Evolutionary conservation across 2,113 vertebrate genomes (phyloP), one percentile per base, ranked within the genome.

Genomic region (Daphoenositta chrysoptera): DNA sequence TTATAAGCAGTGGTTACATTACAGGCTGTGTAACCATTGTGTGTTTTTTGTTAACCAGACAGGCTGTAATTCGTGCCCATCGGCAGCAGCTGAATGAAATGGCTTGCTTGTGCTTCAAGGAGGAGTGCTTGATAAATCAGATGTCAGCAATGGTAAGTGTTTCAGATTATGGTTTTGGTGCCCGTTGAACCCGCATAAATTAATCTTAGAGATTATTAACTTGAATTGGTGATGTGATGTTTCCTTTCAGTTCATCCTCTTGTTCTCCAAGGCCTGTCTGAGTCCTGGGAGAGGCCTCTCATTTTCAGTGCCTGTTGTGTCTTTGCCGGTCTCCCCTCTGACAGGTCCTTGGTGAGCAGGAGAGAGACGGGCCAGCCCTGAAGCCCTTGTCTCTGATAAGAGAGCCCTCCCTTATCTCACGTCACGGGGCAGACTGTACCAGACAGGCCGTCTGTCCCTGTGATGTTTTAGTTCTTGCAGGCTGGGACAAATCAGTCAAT

Each of bases 71-170:
- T 63, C 95, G 61, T 82, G 98, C 98, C 83, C 98, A 99, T 68
- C 97, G 26, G 92, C 97, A 98, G 94, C 98, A 99, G 90, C 95
- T 98, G 80, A 96, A 98, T 82, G 98, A 99, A 94, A 98, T 99
- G 98, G 98, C 98, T 18, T 90, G 96, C 69, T 86, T 99, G 82
- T 97, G 96, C 85, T 96, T 94, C 69, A 98, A 97, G 94, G 99
- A 99, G 44, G 98, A 98, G 87, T 96, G 87, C 13, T 96, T 99
- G 95, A 96, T 99, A 61, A 97, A 93, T 78, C 98, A 98, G 75
- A 96, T 98, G 79, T 93, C 97, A 82, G 95, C 96, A 66, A 97
- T 94, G 84, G 99, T 99, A 90, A 98, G 98, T 97, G 33, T 51
- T 44, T 75, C 26, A 78, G 73, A 57, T n/a, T 6, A 21, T 18